Evolutionary conservation across 2,888 invertebrate species (phyloP).

Genomic region (Caenorhabditis sp.): DNA sequence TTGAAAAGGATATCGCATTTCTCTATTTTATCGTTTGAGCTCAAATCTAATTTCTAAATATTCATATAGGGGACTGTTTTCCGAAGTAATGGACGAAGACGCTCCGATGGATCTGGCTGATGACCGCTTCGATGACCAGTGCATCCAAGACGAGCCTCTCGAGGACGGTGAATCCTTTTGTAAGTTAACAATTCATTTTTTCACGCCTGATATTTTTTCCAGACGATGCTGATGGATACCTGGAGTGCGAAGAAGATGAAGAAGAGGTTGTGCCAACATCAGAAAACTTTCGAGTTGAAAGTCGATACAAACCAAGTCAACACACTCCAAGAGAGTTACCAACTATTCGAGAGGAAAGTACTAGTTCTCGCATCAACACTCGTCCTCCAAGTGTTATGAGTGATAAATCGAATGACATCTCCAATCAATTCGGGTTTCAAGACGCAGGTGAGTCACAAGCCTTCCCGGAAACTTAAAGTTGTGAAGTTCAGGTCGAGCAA

Average conservation of each 20-base stretch:
- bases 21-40: not conserved
- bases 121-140: slow-evolving; percentile 20
- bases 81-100: slow-evolving; percentile 36
- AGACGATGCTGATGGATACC: slow-evolving; percentile 3
- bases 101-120: slow-evolving; percentile 15
- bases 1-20: not conserved
- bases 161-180: slow-evolving; percentile 38
- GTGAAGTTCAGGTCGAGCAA: slow-evolving; percentile 3
- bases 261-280: slow-evolving; percentile 30
- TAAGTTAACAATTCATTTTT: slow-evolving; percentile 2
- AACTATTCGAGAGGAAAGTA: slow-evolving; percentile 40
- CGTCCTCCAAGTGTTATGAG: slow-evolving; percentile 20
- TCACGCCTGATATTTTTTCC: not conserved
- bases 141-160: slow-evolving; percentile 27
- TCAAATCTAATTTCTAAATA: not conserved
- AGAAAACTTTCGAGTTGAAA: slow-evolving; percentile 11
- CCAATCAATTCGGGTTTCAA: slow-evolving; percentile 24
- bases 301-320: slow-evolving; percentile 29
- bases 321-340: slow-evolving; percentile 24
- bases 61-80: no score
- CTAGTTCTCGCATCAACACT: slow-evolving; percentile 23
- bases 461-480: not conserved
- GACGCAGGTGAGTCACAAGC: slow-evolving; percentile 6
- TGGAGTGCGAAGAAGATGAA: slow-evolving; percentile 30
- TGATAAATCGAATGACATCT: slow-evolving; percentile 36